Base-by-base conservation (phyloP, 2,113 vertebrate genomes). In the Neopipo cinnamomea region DNA sequence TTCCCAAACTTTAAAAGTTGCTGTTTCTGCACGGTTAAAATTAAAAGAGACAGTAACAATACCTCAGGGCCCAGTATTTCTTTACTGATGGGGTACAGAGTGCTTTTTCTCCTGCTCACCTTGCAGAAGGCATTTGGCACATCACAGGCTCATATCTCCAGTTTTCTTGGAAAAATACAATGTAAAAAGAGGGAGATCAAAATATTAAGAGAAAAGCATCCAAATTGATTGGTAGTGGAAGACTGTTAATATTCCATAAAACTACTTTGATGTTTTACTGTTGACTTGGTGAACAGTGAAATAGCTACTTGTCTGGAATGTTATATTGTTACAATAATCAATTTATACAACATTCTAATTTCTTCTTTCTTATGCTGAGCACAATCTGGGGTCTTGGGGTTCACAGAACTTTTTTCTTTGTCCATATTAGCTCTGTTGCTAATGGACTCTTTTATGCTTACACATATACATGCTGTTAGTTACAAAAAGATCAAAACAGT, bases 251-350 rank as follows among this genome's bases (percentile, higher is more conserved):
- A 41, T 55, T 85, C n/a, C 65, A 66, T 68, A 53, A 85, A 58
- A 82, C 24, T 44, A 6, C 31, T 71, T 75, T 87, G 9, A 24
- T 28, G 58, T 66, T 88, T 91, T 67, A 47, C 33, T 88, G 17
- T 71, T 91, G 70, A 74, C 37, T 79, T 94, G 82, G n/a, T 96
- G 75, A 53, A 82, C 44, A 78, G n/a, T 83, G 82, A 96, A 88
- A 65, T 89, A 82, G 66, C 53, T 66, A 47, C 84, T 86, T 71
- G 37, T 93, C 73, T 97, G 89, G 80, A 95, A 90, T n/a, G n/a
- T n/a, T n/a, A n/a, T n/a, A n/a, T 92, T 85, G 73, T 85, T 87
- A 27, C 1, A 50, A 61, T 83, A 80, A 95, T 77, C 28, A 4
- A 23, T 56, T 89, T 87, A 80, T 92, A 23, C 46, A 75, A 4